Base-by-base conservation (phyloP, 2,888 invertebrate genomes). In the Mactromeris polynyma region DNA sequence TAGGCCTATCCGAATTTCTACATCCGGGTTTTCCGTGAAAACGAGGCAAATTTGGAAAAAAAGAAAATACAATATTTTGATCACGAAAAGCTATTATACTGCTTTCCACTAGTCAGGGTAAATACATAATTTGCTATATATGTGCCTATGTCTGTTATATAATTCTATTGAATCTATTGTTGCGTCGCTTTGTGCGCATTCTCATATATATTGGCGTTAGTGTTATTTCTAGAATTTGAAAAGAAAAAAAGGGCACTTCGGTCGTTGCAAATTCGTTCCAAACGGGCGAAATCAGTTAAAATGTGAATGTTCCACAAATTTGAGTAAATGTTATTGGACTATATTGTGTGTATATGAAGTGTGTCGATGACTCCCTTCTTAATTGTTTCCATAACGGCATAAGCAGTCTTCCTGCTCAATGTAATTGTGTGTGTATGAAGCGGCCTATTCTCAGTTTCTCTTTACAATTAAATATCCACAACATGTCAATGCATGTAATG, bases 1-100 rank as follows among this genome's bases (percentile, higher is more conserved):
- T n/a, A n/a, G n/a, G n/a, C n/a, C n/a, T n/a, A n/a, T n/a, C n/a
- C n/a, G n/a, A n/a, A 46, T 46, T 46, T 26, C 33, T 19, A 73
- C 73, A 73, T 73, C 73, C 73, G 73, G 73, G 73, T 19, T 36
- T 33, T 73, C 26, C 19, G 58, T 73, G 33, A 73, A 26, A 73
- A 73, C 73, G 73, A 73, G 73, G 73, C 73, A 54, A 54, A 54
- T 64, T 64, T 33, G 73, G 36, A 73, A 7, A 4, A 73, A 33
- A 33, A 33, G 19, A 21, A 14, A 17, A 17, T 14, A 33, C 17
- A 26, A 17, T 33, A 36, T 73, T 73, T 26, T 73, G 31, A 73
- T 26, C 6, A 9, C 58, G 58, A 26, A 73, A 73, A 21, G 17
- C 19, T 73, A 36, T 1, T 11, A 33, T 4, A 73, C 26, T 73